These are phyloP conservation scores for Dicranocentrus wangi DNA, from an alignment of 2,888 invertebrate species.

Conservation along the genomic window DNA sequence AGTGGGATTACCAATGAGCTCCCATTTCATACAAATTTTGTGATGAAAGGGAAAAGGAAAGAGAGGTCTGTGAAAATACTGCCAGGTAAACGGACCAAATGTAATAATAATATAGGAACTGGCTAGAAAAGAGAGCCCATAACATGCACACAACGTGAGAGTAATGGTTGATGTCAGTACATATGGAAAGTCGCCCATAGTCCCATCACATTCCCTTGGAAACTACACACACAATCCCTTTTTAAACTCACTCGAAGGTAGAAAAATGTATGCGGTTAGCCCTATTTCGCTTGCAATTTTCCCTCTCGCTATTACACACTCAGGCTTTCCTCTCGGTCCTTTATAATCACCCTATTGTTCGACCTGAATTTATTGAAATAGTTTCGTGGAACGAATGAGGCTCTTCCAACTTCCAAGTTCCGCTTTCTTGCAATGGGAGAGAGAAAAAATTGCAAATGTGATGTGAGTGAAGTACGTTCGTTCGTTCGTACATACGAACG, in stretches of 20 bases:
- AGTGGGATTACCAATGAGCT: constrained; percentile 13
- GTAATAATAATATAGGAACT: not conserved
- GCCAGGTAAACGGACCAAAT: not conserved
- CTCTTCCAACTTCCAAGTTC: no score
- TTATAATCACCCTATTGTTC: constrained; percentile 52
- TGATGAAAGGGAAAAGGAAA: not conserved
- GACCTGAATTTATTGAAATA: constrained; percentile 57
- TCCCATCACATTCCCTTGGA: not conserved
- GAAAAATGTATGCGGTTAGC: constrained; percentile 18
- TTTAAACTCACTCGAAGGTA: not conserved
- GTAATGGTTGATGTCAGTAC: not conserved
- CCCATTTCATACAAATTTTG: constrained; percentile 24
- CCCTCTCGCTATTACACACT: constrained; percentile 16
- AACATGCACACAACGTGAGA: constrained; percentile 3
- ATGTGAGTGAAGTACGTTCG: no score
- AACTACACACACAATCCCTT: not conserved
- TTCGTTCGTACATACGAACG: no score
- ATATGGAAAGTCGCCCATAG: not conserved
- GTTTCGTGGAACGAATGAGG: constrained; percentile 37
- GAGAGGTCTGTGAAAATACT: not conserved
- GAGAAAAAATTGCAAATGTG: constrained; percentile 6
- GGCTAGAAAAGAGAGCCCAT: not conserved
- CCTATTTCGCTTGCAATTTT: constrained; percentile 27
- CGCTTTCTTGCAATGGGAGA: not conserved
- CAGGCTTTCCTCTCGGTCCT: not conserved